A percentile compares a stretch with the other conserved stretches of the same genome.
Evolutionary conservation across 2,888 invertebrate species (phyloP).

Genomic region (Eupithecia tripunctaria): DNA sequence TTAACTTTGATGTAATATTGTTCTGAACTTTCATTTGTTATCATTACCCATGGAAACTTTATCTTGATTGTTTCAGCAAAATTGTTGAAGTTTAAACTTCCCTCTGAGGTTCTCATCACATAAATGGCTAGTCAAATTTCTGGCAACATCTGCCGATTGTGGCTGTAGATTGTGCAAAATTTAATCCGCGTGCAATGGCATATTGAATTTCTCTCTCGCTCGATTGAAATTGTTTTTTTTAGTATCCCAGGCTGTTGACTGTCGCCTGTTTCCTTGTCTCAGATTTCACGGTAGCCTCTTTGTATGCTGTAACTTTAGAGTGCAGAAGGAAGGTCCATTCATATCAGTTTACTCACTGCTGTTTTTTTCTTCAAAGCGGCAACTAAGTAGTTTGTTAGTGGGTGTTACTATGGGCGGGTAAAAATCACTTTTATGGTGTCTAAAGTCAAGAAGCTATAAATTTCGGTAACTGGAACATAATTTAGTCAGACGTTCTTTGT

Average conservation of each 20-base stretch:
- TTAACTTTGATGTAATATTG: conserved; percentile 39
- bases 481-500: conserved; percentile 44
- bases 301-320: conserved; percentile 70
- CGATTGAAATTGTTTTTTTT: conserved; percentile 77
- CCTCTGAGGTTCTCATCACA: conserved; percentile 64
- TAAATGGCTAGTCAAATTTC: conserved; percentile 70
- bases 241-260: conserved; percentile 71
- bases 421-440: conserved; percentile 63
- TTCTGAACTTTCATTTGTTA: conserved; percentile 45
- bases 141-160: conserved; percentile 77
- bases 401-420: conserved; percentile 70
- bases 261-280: conserved; percentile 81
- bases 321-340: conserved; percentile 62
- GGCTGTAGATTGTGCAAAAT: conserved; percentile 79
- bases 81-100: conserved; percentile 57
- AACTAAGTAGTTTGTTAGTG: conserved; percentile 63
- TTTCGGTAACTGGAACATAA: conserved; percentile 46
- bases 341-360: conserved; percentile 64
- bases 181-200: conserved; percentile 76
- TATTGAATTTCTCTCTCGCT: conserved; percentile 81
- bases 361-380: conserved; percentile 55
- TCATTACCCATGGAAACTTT: conserved; percentile 43
- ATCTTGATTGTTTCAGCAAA: conserved; percentile 52
- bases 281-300: conserved; percentile 80
- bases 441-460: conserved; percentile 53